phyloP scores from a whole-genome alignment of 2,113 vertebrate genomes.

The Pteropus alecto region DNA sequence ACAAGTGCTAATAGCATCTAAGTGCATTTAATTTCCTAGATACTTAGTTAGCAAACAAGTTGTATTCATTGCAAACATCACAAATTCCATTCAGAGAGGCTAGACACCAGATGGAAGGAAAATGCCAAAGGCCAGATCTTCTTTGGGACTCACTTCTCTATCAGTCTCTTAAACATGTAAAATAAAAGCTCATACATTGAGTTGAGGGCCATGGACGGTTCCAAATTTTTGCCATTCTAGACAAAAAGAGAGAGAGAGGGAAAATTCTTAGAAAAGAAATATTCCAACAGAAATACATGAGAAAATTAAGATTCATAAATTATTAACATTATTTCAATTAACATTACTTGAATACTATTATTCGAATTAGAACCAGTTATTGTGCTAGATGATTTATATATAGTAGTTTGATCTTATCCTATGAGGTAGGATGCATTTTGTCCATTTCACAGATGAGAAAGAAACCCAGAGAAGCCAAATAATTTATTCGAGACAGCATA shows the following conservation, averaged over 20 bases:
- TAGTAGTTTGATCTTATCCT: neutral
- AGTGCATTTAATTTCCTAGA: neutral
- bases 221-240: neutral
- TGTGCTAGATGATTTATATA: neutral
- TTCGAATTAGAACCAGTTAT: neutral
- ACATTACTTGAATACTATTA: neutral
- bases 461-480: neutral
- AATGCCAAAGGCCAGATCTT: neutral
- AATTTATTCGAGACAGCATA: neutral
- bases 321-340: neutral
- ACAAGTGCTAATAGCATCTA: neutral
- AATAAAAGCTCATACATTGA: neutral
- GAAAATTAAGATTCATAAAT: neutral
- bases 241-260: neutral
- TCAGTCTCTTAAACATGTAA: neutral
- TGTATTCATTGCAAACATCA: neutral
- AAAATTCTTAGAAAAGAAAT: neutral
- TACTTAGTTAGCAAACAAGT: neutral
- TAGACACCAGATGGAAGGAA: neutral
- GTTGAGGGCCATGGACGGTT: neutral
- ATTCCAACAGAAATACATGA: neutral
- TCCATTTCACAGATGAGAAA: neutral
- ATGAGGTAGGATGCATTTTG: neutral
- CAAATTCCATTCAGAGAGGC: neutral
- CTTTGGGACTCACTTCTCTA: neutral